Percentiles rank a stretch among this genome's conserved stretches.
These are phyloP conservation scores for Stenodera caucasica DNA, from an alignment of 2,888 invertebrate genomes.

Conservation along the genomic window DNA sequence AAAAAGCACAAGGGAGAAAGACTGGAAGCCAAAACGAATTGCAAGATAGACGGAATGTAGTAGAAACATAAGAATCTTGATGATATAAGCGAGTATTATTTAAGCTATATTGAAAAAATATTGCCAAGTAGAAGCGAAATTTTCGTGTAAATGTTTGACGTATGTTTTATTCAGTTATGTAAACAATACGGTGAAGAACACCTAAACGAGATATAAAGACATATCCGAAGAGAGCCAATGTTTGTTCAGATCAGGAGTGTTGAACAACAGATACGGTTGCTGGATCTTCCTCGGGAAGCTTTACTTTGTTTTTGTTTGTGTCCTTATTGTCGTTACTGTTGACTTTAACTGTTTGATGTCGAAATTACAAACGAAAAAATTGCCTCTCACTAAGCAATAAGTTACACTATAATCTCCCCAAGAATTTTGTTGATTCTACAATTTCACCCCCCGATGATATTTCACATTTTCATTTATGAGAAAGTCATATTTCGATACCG, in stretches of 20 bases:
- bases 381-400: too few species aligned
- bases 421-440: too few species aligned
- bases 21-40: too few species aligned
- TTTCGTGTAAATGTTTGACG: conserved; percentile 23
- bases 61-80: too few species aligned
- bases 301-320: conserved; percentile 11
- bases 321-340: conserved; percentile 4
- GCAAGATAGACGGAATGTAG: too few species aligned
- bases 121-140: conserved; percentile 12
- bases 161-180: conserved; percentile 37
- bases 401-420: too few species aligned
- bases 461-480: too few species aligned
- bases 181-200: conserved; percentile 20
- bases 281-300: background rate
- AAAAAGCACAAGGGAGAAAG: too few species aligned
- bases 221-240: conserved; percentile 26
- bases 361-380: background rate
- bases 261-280: conserved; percentile 17
- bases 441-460: too few species aligned
- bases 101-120: conserved; percentile 14
- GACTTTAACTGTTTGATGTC: background rate
- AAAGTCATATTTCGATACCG: too few species aligned
- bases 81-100: conserved; percentile 8
- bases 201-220: conserved; percentile 27
- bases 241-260: conserved; percentile 25